Base-by-base conservation (phyloP, 2,888 invertebrate species). In the Anarsia innoxiella region DNA sequence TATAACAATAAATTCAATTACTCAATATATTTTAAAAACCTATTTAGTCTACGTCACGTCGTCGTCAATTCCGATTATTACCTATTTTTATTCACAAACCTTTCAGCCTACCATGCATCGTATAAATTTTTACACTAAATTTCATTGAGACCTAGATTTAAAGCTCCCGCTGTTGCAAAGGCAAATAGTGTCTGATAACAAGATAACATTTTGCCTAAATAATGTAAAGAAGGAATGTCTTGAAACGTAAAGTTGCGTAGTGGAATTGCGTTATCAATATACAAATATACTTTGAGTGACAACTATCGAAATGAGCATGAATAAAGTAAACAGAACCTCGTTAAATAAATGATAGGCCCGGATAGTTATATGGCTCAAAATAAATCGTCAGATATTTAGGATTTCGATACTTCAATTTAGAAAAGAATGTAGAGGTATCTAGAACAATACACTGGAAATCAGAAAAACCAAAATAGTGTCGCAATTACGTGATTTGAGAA, bases 141-240 rank as follows among this genome's bases (percentile, higher is more conserved):
- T 46, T 55, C 42, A 54, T 49, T 55, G 59, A 63, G 59, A 62
- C 58, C 59, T 56, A 49, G 51, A 56, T 49, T 55, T 59, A 60
- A 61, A 61, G 59, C 59, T 61, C 42, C 40, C 40, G 53, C 59
- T 53, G 51, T 49, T 37, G n/a, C n/a, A 41, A 52, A 51, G 51
- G 53, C 54, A 60, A 56, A 49, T 38, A 48, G 56, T 56, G 55
- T 53, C 53, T 47, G 45, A 35, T 27, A 37, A 35, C 26, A 25
- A 5, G 25, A 23, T 33, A 26, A 10, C 15, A 33, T 46, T 48
- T 49, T 44, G 49, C 49, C 53, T 58, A 52, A 30, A 33, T 44
- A 45, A 37, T 38, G 41, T 40, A 46, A 42, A 50, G 45, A 56
- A 59, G 68, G 68, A 69, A 69, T 69, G 68, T 69, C 61, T 60